Evolutionary conservation across 2,888 invertebrate genomes (phyloP).

Genomic region (Clostera curtula): DNA sequence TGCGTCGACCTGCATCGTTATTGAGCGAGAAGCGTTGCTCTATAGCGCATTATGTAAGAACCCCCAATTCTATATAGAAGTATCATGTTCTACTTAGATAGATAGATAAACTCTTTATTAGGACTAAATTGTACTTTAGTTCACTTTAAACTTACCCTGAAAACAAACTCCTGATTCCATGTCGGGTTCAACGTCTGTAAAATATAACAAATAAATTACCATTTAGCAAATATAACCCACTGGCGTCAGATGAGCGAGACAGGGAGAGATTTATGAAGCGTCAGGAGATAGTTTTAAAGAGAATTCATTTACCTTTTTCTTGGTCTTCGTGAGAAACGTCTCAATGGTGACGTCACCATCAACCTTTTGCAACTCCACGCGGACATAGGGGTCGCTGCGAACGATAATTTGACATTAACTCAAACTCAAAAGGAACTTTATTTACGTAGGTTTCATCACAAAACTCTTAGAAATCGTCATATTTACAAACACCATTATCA

Average conservation of each 20-base stretch:
- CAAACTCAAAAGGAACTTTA: too few relatives aligned
- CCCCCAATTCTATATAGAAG: too few relatives aligned
- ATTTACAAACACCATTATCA: too few relatives aligned
- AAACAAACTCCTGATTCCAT: slow-evolving; percentile 98
- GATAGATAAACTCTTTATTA: too few relatives aligned
- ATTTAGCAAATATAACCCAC: slow-evolving; percentile 2
- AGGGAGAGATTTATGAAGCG: background rate
- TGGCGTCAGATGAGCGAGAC: background rate
- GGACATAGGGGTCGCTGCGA: slow-evolving; percentile 96
- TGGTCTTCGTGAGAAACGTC: slow-evolving; percentile 95
- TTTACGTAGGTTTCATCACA: background rate
- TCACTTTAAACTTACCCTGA: slow-evolving; percentile 81
- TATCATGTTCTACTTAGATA: too few relatives aligned
- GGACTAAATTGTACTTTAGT: background rate
- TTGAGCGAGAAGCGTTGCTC: too few relatives aligned
- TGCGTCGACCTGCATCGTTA: too few relatives aligned
- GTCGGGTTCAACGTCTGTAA: slow-evolving; percentile 95
- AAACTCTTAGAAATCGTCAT: too few relatives aligned
- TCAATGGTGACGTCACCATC: slow-evolving; percentile 92
- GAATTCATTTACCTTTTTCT: slow-evolving; percentile 87
- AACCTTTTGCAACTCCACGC: slow-evolving; percentile 90
- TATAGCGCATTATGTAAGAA: too few relatives aligned
- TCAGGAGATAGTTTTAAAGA: background rate
- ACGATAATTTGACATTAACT: slow-evolving; percentile 3
- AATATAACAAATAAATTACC: slow-evolving; percentile 2